Evolutionary conservation across 1,140 invertebrate genomes (phyloP).

Genomic region (Trichonephila clavipes): DNA sequence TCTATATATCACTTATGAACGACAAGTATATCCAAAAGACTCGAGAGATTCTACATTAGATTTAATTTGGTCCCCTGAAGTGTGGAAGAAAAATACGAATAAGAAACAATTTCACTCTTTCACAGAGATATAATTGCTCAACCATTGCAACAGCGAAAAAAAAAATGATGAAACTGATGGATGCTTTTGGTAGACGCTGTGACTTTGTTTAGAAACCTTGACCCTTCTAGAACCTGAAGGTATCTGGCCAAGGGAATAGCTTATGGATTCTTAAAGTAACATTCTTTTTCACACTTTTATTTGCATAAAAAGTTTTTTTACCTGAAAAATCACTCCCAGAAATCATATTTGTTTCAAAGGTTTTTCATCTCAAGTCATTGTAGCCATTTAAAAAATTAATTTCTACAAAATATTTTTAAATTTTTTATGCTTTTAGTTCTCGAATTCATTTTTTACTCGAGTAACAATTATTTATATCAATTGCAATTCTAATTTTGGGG

Average conservation of each 20-base stretch:
- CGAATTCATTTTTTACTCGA: no score
- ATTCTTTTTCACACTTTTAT: not conserved
- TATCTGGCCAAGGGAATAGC: not conserved
- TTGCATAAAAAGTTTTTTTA: no score
- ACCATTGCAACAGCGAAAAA: not conserved
- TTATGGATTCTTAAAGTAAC: not conserved
- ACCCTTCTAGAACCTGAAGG: not conserved
- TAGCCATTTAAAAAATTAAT: no score
- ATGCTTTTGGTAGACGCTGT: not conserved
- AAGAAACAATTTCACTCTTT: not conserved
- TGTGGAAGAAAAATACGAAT: not conserved
- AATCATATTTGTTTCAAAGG: no score
- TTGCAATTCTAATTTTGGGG: no score
- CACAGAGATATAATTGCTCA: not conserved
- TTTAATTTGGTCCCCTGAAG: not conserved
- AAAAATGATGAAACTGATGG: no score
- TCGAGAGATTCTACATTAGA: not conserved
- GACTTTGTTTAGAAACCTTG: not conserved
- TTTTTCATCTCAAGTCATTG: no score
- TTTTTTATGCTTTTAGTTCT: no score
- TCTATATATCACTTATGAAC: not conserved
- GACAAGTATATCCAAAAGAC: not conserved
- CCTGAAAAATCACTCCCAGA: no score
- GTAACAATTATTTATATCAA: no score
- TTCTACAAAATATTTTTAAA: no score